Conservation (phyloP, 2,888 invertebrate genomes). For the Acanthosepion esculentum region DNA sequence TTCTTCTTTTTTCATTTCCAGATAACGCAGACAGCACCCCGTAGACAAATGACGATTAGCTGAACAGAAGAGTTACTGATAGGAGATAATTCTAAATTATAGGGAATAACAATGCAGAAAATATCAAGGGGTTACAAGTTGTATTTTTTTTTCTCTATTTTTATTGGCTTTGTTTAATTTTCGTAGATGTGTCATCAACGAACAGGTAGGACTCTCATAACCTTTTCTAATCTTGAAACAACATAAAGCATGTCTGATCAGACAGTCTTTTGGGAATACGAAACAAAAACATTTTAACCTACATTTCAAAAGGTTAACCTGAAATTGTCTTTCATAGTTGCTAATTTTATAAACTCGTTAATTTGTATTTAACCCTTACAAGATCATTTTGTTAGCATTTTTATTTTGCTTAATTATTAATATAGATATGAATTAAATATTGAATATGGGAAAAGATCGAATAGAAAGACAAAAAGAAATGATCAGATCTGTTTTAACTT, state of each 20-base stretch:
- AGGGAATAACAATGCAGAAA: neutral
- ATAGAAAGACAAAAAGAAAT: too few species aligned
- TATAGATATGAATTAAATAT: too few species aligned
- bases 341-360: neutral
- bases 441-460: too few species aligned
- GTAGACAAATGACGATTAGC: neutral
- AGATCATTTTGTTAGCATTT: too few species aligned
- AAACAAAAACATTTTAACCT: neutral
- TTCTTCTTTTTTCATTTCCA: neutral
- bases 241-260: neutral
- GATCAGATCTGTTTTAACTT: too few species aligned
- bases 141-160: neutral
- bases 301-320: neutral
- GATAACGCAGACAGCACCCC: neutral
- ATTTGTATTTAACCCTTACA: neutral
- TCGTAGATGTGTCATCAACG: neutral
- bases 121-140: neutral
- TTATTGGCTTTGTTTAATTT: neutral
- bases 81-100: neutral
- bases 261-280: neutral
- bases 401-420: too few species aligned
- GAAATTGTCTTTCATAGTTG: neutral
- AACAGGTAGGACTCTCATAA: neutral
- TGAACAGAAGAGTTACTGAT: neutral
- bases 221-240: neutral